A percentile compares a stretch with the other conserved stretches of the same genome.
phyloP scores from a whole-genome alignment of 1,140 invertebrate species.

The Caenorhabditis remanei region DNA sequence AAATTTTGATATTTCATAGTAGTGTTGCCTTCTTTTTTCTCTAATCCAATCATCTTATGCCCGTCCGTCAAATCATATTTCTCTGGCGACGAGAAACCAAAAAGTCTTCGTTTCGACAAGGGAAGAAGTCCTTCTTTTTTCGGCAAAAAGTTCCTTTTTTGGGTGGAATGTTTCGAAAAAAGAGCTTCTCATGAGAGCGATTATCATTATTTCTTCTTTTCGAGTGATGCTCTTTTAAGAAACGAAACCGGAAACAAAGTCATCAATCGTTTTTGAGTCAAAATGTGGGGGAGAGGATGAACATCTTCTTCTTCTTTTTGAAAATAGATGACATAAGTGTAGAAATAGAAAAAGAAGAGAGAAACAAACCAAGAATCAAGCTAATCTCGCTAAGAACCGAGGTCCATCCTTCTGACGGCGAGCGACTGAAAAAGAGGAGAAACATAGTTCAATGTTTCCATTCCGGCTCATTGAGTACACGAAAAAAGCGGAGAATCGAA shows the following conservation, averaged over 20 bases:
- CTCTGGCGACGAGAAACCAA: neutral
- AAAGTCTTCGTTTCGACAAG: neutral
- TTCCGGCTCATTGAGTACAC: slow-evolving; percentile 53
- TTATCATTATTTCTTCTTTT: too few relatives aligned
- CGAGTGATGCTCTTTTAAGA: neutral
- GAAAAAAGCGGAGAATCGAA: slow-evolving; percentile 21
- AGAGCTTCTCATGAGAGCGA: neutral
- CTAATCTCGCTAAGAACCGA: slow-evolving; percentile 50
- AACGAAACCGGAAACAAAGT: neutral
- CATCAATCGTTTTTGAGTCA: slow-evolving; percentile 41
- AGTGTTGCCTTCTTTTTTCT: neutral
- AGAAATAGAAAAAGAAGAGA: neutral
- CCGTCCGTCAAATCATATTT: neutral
- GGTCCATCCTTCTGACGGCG: neutral
- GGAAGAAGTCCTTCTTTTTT: neutral
- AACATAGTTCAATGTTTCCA: slow-evolving; percentile 39
- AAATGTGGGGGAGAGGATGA: neutral
- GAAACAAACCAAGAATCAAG: slow-evolving; percentile 42
- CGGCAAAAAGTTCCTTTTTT: too few relatives aligned
- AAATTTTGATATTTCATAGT: slow-evolving; percentile 17
- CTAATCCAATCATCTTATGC: slow-evolving; percentile 34
- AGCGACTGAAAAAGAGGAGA: neutral
- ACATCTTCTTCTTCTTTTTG: neutral
- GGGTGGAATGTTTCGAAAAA: neutral
- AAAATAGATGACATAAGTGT: neutral